A percentile compares a stretch with the other conserved stretches of the same genome.
These are phyloP conservation scores for Maniola jurtina DNA, from an alignment of 1,140 invertebrate genomes.

Conservation along the genomic window DNA sequence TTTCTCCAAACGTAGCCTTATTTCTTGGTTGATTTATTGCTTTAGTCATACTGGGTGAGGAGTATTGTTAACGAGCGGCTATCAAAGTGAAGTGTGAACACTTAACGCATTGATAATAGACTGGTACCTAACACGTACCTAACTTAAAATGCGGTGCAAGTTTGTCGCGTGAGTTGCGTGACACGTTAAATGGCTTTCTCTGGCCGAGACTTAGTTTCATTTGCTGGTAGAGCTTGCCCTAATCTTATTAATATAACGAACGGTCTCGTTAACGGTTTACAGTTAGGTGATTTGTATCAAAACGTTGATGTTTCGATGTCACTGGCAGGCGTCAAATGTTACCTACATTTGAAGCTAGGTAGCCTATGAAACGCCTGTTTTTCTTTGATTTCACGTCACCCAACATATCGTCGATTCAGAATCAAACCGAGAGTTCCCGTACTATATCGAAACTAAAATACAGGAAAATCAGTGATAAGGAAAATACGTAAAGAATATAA, in stretches of 20 bases:
- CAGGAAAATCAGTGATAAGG: too few relatives aligned
- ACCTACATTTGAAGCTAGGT: too few relatives aligned
- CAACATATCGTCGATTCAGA: too few relatives aligned
- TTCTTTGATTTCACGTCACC: too few relatives aligned
- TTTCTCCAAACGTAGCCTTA: neutral
- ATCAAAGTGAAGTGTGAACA: constrained; percentile 25
- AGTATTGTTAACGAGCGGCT: constrained; percentile 17
- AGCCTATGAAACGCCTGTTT: too few relatives aligned
- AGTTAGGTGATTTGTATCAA: too few relatives aligned
- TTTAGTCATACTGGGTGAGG: neutral
- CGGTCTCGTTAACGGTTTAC: neutral
- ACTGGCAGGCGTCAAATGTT: too few relatives aligned
- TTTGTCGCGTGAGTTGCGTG: constrained; percentile 31
- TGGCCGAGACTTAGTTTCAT: constrained; percentile 51
- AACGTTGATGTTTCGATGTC: too few relatives aligned
- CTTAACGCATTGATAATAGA: constrained; percentile 39
- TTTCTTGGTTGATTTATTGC: constrained; percentile 2
- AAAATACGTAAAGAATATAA: too few relatives aligned
- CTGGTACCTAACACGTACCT: constrained; percentile 7
- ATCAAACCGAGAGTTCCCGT: too few relatives aligned
- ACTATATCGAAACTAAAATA: too few relatives aligned
- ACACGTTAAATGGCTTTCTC: constrained; percentile 73
- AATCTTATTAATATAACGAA: constrained; percentile 1
- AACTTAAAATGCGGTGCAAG: constrained; percentile 56
- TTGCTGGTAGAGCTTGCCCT: constrained; percentile 7